These are phyloP conservation scores for Siphlonurus alternatus DNA, from an alignment of 2,888 invertebrate species.

Conservation along the genomic window DNA sequence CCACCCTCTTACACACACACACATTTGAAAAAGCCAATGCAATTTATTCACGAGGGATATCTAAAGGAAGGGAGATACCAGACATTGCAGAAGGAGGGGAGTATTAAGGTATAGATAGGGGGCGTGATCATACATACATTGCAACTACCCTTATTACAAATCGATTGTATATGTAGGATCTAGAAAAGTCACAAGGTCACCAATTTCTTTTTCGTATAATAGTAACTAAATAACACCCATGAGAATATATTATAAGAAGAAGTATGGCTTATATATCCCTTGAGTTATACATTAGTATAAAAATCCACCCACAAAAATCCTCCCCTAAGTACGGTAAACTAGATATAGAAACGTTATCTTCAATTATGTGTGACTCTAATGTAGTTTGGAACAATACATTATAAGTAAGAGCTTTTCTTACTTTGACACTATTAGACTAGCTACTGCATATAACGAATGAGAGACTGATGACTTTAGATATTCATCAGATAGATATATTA, in stretches of 20 bases:
- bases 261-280: background rate
- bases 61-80: background rate
- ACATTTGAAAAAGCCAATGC: no score
- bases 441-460: no score
- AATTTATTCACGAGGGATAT: background rate
- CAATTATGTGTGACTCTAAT: background rate
- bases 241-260: background rate
- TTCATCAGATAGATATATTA: background rate
- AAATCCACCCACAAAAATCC: background rate
- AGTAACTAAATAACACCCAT: background rate
- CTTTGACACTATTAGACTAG: background rate
- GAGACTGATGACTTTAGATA: background rate
- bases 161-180: background rate
- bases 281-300: background rate
- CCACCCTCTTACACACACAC: no score
- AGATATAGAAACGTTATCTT: background rate
- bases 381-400: no score
- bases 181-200: background rate
- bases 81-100: background rate
- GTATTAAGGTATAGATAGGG: no score
- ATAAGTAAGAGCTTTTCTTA: no score
- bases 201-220: background rate
- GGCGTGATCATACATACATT: background rate
- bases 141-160: background rate
- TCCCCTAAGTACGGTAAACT: no score